Evolutionary conservation across 2,888 invertebrate genomes (phyloP), one percentile per base, ranked within the genome.

Genomic region (Chrysolina haemoptera): DNA sequence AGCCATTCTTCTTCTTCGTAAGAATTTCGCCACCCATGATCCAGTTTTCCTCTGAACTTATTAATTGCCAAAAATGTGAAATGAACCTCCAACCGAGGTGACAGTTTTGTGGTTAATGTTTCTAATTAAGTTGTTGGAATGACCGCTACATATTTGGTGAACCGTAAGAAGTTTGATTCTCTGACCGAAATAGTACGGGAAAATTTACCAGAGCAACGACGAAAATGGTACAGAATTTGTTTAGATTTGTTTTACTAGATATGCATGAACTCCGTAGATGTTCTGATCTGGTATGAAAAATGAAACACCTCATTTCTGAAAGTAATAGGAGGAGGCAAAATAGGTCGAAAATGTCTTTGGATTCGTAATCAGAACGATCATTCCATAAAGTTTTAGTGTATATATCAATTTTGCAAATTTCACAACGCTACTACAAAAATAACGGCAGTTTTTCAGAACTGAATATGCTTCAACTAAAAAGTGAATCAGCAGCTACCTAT

Each of bases 21-120:
- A 53, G 69, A 69, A 69, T 69, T 46, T 46, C 20, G 69, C 76
- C 73, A 73, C 76, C 76, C 76, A 76, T 76, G 76, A 55, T 76
- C 72, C 65, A 76, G 50, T 76, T 76, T 73, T 73, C 76, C 68
- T 43, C 65, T 50, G 76, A 76, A 72, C 70, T 73, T 76, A 76
- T 76, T 73, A 76, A 73, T 76, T 76, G 76, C 70, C 73, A 59
- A 73, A 73, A 76, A 73, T 68, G 70, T 71, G 71, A 55, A 70
- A 68, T 72, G 59, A 59, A 59, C 59, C 27, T 59, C 59, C 59
- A 35, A n/a, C 14, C 12, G 59, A 59, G 35, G 59, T 59, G 59
- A 59, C 59, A 59, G 27, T 59, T 59, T 27, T 22, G 59, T 59
- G 59, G 59, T 59, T 35, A 59, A 59, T 59, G 59, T 59, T 59